Conservation (phyloP, 2,888 invertebrate species). For the Sphecodes monilicornis region DNA sequence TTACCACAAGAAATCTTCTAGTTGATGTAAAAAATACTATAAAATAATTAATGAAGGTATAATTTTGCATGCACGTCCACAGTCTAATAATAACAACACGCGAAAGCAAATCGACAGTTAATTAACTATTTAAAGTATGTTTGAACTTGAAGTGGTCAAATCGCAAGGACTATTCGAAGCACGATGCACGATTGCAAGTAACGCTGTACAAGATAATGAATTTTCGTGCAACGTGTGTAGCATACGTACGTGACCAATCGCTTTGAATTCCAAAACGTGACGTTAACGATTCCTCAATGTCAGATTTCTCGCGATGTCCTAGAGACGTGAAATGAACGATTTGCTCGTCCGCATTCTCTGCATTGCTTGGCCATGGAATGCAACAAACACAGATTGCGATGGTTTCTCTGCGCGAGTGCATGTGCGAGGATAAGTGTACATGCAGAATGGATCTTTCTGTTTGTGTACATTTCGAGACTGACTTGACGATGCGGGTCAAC, state of each 20-base stretch:
- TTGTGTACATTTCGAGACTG: background rate
- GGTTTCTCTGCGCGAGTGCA: background rate
- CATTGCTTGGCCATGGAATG: conserved; percentile 11
- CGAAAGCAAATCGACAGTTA: background rate
- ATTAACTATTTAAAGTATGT: background rate
- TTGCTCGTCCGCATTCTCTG: conserved; percentile 53
- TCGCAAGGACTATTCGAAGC: conserved; percentile 13
- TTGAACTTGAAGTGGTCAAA: background rate
- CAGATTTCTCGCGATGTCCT: conserved; percentile 56
- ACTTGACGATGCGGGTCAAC: background rate
- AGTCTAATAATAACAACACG: background rate
- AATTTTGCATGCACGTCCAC: background rate
- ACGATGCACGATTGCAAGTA: conserved; percentile 15
- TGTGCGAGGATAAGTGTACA: background rate
- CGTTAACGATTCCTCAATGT: conserved; percentile 54
- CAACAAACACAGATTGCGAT: conserved; percentile 18
- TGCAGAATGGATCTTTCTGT: background rate
- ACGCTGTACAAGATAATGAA: conserved; percentile 33
- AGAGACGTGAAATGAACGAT: conserved; percentile 48
- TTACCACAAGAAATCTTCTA: too few species aligned
- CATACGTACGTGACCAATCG: conserved; percentile 58
- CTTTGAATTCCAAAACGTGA: conserved; percentile 50
- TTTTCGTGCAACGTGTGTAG: conserved; percentile 33
- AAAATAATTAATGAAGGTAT: background rate
- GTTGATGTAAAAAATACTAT: background rate